Percentiles rank a stretch among this genome's conserved stretches.
phyloP scores from a whole-genome alignment of 2,113 vertebrate species.

The Pontoporia blainvillei region DNA sequence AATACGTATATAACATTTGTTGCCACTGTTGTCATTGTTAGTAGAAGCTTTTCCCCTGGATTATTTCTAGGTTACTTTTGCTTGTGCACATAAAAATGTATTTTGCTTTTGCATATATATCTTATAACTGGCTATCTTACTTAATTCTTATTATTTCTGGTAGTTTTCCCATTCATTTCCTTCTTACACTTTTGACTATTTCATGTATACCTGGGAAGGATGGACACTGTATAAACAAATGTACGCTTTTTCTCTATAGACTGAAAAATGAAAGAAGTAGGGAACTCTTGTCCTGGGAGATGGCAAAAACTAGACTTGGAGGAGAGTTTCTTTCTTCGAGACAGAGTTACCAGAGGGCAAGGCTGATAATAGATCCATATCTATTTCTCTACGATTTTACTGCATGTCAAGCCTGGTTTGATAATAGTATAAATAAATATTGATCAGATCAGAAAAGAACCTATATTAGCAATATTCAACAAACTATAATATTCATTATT shows the following conservation, averaged over 20 bases:
- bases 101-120: constrained; percentile 26
- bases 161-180: neutral
- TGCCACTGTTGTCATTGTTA: neutral
- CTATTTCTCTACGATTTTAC: neutral
- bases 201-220: neutral
- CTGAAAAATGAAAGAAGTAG: neutral
- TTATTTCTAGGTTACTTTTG: neutral
- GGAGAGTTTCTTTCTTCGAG: neutral
- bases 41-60: neutral
- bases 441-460: neutral
- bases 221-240: neutral
- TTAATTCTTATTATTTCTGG: neutral
- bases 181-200: neutral
- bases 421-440: neutral
- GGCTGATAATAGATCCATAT: neutral
- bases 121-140: neutral
- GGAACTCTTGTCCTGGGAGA: neutral
- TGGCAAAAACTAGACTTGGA: neutral
- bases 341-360: neutral
- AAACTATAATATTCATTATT: neutral
- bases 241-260: neutral
- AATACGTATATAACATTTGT: neutral
- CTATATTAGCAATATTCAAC: neutral
- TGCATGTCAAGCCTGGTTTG: neutral
- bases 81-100: neutral